Base-by-base conservation (phyloP, 1,140 invertebrate species). In the Linepithema humile region DNA sequence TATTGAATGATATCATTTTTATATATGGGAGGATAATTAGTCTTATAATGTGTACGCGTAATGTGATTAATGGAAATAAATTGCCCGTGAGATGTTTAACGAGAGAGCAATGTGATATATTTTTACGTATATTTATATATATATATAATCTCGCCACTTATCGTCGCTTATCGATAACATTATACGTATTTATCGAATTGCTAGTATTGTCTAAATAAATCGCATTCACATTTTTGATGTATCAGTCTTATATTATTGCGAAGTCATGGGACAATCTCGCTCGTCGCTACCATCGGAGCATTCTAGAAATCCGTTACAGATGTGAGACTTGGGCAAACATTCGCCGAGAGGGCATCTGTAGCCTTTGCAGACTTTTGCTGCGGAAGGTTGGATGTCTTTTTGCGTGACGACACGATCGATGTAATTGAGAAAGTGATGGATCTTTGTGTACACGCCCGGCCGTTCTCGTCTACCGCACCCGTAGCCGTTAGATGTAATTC, bases 371-470 rank as follows among this genome's bases (percentile, higher is more conserved):
- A 91, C 86, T 0, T 87, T 86, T n/a, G 86, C 69, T 4, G 82
- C 89, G 5, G 93, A 91, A 62, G 89, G 70, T 29, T 88, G 73
- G 20, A 92, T 93, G 73, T 84, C 95, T 82, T 94, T 92, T 38
- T 89, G 92, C 65, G 96, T 95, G 32, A 69, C 69, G 2, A 95
- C 94, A 12, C 95, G 93, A 86, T 97, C 95, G 35, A 98, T 97
- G 96, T 97, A 98, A 45, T 96, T 95, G 20, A 98, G 92, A 92
- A 98, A 97, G 90, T 97, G 95, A 77, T 96, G 94, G 5, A 98
- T 97, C 92, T 98, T 97, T 0, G 98, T 98, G 94, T 98, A 98
- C 59, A 98, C 97, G 2, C 98, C 98, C 2, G 98, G 98, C 38
- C 97, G 94, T 91, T 97, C 97, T 1, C 97, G 96, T 80, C 97